Evolutionary conservation across 1,140 invertebrate genomes (phyloP), one percentile per base, ranked within the genome.

Genomic region (Physella acuta): DNA sequence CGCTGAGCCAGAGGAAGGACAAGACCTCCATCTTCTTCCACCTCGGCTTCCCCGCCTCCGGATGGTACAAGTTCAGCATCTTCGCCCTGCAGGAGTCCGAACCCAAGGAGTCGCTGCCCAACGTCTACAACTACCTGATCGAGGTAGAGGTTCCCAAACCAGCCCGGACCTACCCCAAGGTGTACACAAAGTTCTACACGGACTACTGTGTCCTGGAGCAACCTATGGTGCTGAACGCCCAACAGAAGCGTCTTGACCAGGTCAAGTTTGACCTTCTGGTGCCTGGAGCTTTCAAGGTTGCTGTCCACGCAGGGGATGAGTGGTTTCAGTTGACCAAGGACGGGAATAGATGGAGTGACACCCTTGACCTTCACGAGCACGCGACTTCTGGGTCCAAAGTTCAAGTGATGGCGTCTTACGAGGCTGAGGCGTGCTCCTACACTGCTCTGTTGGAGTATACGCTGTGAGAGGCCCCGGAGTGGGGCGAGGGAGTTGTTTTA

Each of bases 121-220:
- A 81, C 55, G 82, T 83, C 3, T 83, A 69, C 74, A 84, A 84
- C 72, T 84, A 83, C 63, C 65, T 83, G 52, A 79, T 84, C 33
- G 60, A 81, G 1, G 76, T 76, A 36, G 69, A 68, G 0, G 59
- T 59, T 16, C 68, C 63, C 39, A 31, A 53, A 14, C 53, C 77
- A 0, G 76, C 76, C 5, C 67, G 70, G 52, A 71, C 76, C 20
- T 84, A 75, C 75, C 80, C 82, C 3, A 78, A 79, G 63, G 80
- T 82, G 70, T 84, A 79, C 71, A 78, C 78, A 11, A 81, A 82
- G 51, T 83, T 81, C 39, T 84, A 81, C 81, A 82, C 82, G 62
- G 81, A 84, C 30, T 81, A 79, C 3, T 84, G 82, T 60, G 81
- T 68, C 72, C 72, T 84, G 28, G 66, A 72, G 30, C 73, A 76